Evolutionary conservation across 2,888 invertebrate genomes (phyloP).

Genomic region (Dione juno): DNA sequence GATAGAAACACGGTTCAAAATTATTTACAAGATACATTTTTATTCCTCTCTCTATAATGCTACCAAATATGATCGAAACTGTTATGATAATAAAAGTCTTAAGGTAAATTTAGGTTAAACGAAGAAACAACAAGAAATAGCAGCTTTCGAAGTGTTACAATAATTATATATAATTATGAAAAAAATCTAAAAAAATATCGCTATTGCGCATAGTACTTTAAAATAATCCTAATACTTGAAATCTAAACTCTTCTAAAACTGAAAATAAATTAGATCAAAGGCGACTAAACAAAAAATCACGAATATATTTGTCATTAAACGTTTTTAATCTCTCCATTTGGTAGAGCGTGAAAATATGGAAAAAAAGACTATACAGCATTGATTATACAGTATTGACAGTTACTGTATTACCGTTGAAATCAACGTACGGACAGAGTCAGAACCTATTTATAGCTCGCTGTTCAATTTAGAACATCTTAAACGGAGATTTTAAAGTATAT

Average conservation of each 20-base stretch:
- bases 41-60: slow-evolving; percentile 39
- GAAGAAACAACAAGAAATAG: slow-evolving; percentile 7
- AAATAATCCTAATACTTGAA: no score
- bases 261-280: not conserved
- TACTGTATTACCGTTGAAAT: slow-evolving; percentile 16
- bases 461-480: slow-evolving; percentile 23
- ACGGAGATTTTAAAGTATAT: slow-evolving; percentile 15
- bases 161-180: not conserved
- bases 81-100: slow-evolving; percentile 38
- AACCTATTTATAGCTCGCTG: slow-evolving; percentile 26
- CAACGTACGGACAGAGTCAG: slow-evolving; percentile 16
- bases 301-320: not conserved
- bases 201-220: not conserved
- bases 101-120: slow-evolving; percentile 25
- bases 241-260: no score
- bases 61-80: slow-evolving; percentile 41
- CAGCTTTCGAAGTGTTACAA: not conserved
- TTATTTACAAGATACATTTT: slow-evolving; percentile 8
- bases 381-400: slow-evolving; percentile 7
- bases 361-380: not conserved
- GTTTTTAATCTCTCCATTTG: not conserved
- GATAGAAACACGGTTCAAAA: not conserved
- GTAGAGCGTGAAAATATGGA: not conserved
- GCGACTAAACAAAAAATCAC: not conserved
- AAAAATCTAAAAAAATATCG: not conserved